A percentile compares a stretch with the other conserved stretches of the same genome.
Evolutionary conservation across 1,140 invertebrate genomes (phyloP).

Genomic region (Nixonia krombeini): DNA sequence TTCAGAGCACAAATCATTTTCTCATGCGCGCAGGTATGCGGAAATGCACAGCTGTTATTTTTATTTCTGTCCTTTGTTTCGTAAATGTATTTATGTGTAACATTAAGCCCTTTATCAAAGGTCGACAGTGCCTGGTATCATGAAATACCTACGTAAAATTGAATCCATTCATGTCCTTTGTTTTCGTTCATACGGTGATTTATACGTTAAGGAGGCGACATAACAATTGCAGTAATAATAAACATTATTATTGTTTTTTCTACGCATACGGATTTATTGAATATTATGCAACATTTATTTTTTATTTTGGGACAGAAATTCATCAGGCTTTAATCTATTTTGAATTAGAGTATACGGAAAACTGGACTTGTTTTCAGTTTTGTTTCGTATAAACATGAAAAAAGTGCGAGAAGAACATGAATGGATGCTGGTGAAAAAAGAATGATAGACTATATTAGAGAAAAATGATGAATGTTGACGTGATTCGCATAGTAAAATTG

Average conservation of each 20-base stretch:
- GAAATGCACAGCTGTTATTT: constrained; percentile 20
- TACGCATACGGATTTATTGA: too few species aligned
- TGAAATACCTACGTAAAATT: constrained; percentile 6
- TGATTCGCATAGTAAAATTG: constrained; percentile 19
- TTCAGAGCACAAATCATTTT: too few species aligned
- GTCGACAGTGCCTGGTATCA: constrained; percentile 59
- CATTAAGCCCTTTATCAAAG: constrained; percentile 44
- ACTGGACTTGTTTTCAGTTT: too few species aligned
- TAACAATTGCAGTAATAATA: too few species aligned
- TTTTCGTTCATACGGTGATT: constrained; percentile 3
- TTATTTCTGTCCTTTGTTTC: constrained; percentile 19
- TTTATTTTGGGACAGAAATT: too few species aligned
- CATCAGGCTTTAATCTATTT: too few species aligned
- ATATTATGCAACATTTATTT: too few species aligned
- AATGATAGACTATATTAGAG: constrained; percentile 13
- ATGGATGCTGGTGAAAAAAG: constrained; percentile 20
- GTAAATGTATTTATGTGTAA: constrained; percentile 31
- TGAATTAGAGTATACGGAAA: too few species aligned
- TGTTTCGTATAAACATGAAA: too few species aligned
- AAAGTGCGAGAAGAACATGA: constrained; percentile 13
- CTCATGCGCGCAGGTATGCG: too few species aligned
- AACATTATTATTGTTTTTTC: too few species aligned
- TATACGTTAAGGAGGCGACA: too few species aligned
- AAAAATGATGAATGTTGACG: constrained; percentile 23
- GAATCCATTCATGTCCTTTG: constrained; percentile 33